Evolutionary conservation across 1,140 invertebrate genomes (phyloP).

Genomic region (Drosophila prosaltans): DNA sequence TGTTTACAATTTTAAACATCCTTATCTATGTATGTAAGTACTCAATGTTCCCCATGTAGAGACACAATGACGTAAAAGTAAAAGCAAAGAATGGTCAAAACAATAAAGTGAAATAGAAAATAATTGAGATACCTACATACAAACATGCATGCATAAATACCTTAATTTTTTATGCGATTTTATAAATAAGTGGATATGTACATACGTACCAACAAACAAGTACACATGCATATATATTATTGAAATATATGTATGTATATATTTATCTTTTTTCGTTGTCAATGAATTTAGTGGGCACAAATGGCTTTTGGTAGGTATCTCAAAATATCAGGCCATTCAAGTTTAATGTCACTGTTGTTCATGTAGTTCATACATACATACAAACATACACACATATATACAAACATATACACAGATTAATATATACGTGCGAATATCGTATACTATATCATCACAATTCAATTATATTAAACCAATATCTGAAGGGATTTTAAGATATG

Average conservation of each 20-base stretch:
- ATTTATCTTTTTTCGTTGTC: not conserved
- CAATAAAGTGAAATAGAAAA: constrained; percentile 14
- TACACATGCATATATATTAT: not conserved
- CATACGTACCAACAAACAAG: not conserved
- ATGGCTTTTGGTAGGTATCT: not conserved
- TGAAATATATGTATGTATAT: not conserved
- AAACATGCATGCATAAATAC: not conserved
- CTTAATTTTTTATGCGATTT: constrained; percentile 4
- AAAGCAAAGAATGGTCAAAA: constrained; percentile 2
- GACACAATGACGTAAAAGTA: not conserved
- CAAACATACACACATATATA: not conserved
- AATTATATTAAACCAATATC: not conserved
- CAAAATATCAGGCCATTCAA: constrained; percentile 9
- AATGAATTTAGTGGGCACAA: constrained; percentile 6
- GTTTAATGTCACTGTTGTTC: constrained; percentile 18
- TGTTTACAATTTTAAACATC: not conserved
- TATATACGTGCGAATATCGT: no score
- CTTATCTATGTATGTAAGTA: constrained; percentile 5
- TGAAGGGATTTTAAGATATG: not conserved
- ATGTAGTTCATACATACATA: not conserved
- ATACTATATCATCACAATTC: not conserved
- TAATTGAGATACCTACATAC: not conserved
- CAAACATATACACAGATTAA: not conserved
- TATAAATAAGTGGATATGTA: constrained; percentile 3
- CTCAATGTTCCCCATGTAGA: not conserved